These are phyloP conservation scores for Petrocephalus sullivani DNA, from an alignment of 2,797 vertebrate species.

Conservation along the genomic window DNA sequence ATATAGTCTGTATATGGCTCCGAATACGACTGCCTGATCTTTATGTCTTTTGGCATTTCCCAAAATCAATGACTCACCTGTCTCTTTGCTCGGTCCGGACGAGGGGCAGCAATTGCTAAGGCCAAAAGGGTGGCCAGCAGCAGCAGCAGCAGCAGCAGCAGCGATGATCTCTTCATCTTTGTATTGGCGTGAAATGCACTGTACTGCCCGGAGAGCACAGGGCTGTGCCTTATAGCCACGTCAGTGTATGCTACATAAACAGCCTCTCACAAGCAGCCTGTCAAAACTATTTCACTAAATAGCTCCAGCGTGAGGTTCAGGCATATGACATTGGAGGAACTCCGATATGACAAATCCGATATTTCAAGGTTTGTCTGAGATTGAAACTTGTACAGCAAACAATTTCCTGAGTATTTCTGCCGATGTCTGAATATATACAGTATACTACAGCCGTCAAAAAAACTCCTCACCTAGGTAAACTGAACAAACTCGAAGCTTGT, in stretches of 20 bases:
- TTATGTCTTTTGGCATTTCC: background rate
- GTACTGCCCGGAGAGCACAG: background rate
- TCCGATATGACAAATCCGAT: background rate
- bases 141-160: constrained; percentile 5
- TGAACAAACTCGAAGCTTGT: background rate
- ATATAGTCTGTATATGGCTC: too few relatives aligned
- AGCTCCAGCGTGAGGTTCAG: background rate
- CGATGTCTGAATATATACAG: background rate
- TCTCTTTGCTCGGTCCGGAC: background rate
- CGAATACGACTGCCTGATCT: background rate
- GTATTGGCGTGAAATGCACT: background rate
- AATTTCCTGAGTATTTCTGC: background rate
- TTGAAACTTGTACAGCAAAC: background rate
- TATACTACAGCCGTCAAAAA: background rate
- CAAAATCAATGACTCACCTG: background rate
- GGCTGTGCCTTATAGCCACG: background rate
- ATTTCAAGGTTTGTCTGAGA: background rate
- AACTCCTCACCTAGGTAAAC: background rate
- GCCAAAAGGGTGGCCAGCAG: background rate
- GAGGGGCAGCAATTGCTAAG: background rate
- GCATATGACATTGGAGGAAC: background rate
- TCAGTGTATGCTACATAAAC: background rate
- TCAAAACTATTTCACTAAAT: background rate
- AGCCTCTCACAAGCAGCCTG: background rate
- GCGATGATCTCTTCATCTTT: background rate